Evolutionary conservation across 2,113 vertebrate species (phyloP).

Genomic region (Hydrolagus affinis): DNA sequence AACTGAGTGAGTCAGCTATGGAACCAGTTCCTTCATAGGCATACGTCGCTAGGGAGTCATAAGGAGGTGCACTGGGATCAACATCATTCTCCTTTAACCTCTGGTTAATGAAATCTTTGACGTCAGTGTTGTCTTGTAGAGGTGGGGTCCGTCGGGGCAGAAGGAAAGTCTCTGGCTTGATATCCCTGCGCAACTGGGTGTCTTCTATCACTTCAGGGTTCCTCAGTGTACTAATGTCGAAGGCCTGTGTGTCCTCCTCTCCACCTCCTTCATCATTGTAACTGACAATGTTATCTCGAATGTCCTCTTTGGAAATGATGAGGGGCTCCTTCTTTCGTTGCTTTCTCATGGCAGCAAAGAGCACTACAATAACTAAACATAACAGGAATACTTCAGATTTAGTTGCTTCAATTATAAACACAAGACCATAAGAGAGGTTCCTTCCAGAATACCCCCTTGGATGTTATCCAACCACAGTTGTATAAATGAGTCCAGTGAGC

Average conservation of each 20-base stretch:
- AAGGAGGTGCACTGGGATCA: constrained; percentile 83
- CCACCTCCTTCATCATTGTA: constrained; percentile 95
- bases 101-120: constrained; percentile 92
- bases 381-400: constrained; percentile 38
- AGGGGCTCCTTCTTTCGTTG: constrained; percentile 90
- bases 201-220: constrained; percentile 91
- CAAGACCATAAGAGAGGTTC: background rate
- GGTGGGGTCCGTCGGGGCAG: constrained; percentile 70
- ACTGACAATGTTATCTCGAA: constrained; percentile 92
- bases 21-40: constrained; percentile 90
- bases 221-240: constrained; percentile 85
- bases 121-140: constrained; percentile 71
- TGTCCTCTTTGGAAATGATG: constrained; percentile 96
- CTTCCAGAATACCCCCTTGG: no score
- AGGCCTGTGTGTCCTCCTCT: constrained; percentile 94
- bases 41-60: constrained; percentile 91
- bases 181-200: constrained; percentile 77
- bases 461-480: no score
- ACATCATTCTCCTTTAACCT: constrained; percentile 84
- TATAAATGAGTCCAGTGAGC: no score
- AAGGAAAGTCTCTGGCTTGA: constrained; percentile 77
- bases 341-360: constrained; percentile 79
- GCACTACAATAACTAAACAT: constrained; percentile 77
- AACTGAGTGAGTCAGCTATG: constrained; percentile 82
- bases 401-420: background rate